Evolutionary conservation across 2,113 vertebrate species (phyloP).

Genomic region (Equus przewalskii): DNA sequence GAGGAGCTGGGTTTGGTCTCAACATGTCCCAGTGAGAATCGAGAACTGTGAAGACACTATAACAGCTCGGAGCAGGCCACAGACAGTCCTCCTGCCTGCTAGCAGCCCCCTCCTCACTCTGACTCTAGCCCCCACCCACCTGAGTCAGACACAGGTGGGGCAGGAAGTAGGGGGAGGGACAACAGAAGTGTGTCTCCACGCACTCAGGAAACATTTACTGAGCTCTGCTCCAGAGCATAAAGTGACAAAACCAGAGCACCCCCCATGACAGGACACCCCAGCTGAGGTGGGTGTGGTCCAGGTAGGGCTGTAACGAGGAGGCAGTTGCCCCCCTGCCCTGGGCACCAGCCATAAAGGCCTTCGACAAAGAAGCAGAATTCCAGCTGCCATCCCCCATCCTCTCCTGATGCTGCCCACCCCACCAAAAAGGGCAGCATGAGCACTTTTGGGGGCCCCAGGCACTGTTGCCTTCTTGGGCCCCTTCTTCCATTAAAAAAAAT

Average conservation of each 20-base stretch:
- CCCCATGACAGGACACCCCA: not conserved
- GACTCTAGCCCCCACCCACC: not conserved
- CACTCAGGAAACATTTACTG: not conserved
- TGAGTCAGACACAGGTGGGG: slow-evolving; percentile 37
- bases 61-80: not conserved
- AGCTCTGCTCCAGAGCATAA: not conserved
- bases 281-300: not conserved
- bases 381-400: not conserved
- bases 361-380: not conserved
- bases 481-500: slow-evolving; percentile 86
- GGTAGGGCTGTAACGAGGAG: not conserved
- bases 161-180: not conserved
- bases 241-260: not conserved
- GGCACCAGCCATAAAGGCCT: not conserved
- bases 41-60: not conserved
- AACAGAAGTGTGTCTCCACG: not conserved
- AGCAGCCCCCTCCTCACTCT: not conserved
- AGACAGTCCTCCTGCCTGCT: not conserved
- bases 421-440: slow-evolving; percentile 88
- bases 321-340: not conserved
- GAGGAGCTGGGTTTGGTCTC: slow-evolving; percentile 54
- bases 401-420: slow-evolving; percentile 77
- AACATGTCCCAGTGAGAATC: slow-evolving; percentile 38
- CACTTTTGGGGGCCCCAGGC: slow-evolving; percentile 88
- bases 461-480: not conserved